These are phyloP conservation scores for Lypha dubia DNA, from an alignment of 2,888 invertebrate species.

Conservation along the genomic window DNA sequence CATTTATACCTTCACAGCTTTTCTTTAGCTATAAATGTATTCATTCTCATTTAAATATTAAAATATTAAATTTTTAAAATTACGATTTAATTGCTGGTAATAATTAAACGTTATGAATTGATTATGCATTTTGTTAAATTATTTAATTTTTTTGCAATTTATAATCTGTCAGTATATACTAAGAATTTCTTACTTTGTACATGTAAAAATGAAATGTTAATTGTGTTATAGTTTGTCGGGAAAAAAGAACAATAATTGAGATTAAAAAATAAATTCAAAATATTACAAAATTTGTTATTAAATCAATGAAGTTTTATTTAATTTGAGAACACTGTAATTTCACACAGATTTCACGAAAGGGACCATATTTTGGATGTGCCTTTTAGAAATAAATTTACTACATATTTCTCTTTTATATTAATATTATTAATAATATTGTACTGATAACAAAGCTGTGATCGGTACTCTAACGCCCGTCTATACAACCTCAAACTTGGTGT, in stretches of 20 bases:
- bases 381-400: no score
- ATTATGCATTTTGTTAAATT: background rate
- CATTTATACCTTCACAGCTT: constrained; percentile 20
- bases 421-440: no score
- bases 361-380: no score
- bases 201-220: constrained; percentile 5
- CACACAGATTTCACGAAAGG: background rate
- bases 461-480: no score
- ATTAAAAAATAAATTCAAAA: constrained; percentile 3
- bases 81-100: background rate
- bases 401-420: no score
- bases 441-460: no score
- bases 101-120: background rate
- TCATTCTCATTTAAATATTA: constrained; percentile 21
- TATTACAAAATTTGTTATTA: constrained; percentile 20
- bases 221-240: constrained; percentile 17
- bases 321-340: background rate
- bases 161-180: background rate
- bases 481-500: no score
- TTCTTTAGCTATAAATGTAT: constrained; percentile 9
- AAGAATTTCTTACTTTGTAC: background rate
- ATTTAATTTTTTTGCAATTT: background rate
- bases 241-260: background rate
- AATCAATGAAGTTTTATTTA: constrained; percentile 6
- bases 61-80: background rate